Evolutionary conservation across 2,797 vertebrate species (phyloP).

Genomic region (Phyllotis vaccarum): DNA sequence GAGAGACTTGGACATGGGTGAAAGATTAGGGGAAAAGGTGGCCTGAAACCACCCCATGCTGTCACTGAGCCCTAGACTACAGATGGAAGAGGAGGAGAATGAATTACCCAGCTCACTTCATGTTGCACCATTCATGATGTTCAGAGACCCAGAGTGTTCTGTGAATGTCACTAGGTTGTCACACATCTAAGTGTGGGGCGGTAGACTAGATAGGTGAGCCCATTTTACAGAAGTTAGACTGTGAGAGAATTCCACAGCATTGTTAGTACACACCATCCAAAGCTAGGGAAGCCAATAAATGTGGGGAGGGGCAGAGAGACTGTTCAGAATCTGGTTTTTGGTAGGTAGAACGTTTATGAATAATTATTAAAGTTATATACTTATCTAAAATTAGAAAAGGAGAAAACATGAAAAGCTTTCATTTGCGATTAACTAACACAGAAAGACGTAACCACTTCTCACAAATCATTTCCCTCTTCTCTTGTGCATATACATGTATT

Average conservation of each 20-base stretch:
- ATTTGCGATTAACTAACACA: not conserved
- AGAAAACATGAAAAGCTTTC: not conserved
- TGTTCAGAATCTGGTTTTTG: slow-evolving; percentile 14
- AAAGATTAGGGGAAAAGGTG: not conserved
- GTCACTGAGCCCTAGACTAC: not conserved
- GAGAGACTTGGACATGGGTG: not conserved
- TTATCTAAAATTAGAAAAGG: slow-evolving; percentile 53
- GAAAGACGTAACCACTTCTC: not conserved
- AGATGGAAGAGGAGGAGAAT: slow-evolving; percentile 7
- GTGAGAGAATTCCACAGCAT: not conserved
- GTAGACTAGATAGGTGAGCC: not conserved
- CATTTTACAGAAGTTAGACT: slow-evolving; percentile 16
- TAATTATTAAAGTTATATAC: slow-evolving; percentile 5
- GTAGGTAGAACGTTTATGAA: not conserved
- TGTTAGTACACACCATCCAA: slow-evolving; percentile 7
- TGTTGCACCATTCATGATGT: not conserved
- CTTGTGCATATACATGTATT: not conserved
- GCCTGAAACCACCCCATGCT: not conserved
- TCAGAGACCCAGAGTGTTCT: not conserved
- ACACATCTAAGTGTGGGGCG: not conserved
- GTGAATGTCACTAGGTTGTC: not conserved
- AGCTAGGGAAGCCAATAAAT: not conserved
- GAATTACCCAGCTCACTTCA: not conserved
- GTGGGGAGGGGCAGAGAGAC: not conserved
- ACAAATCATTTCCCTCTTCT: not conserved